These are phyloP conservation scores for Drosophila gaucha DNA, from an alignment of 2,888 invertebrate genomes.

Conservation along the genomic window DNA sequence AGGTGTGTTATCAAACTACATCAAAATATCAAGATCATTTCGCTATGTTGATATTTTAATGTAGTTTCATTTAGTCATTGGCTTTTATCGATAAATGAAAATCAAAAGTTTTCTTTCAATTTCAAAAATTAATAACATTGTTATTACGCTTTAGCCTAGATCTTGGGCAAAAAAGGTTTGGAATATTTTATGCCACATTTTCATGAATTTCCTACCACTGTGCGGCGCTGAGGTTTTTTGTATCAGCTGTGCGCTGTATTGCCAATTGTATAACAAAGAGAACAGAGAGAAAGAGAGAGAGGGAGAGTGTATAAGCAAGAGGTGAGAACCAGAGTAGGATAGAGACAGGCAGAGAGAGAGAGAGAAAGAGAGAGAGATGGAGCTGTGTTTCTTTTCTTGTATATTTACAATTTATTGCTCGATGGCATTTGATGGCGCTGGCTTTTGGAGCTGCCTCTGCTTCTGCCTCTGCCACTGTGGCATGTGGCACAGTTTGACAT, in stretches of 20 bases:
- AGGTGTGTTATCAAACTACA: no score
- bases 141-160: no score
- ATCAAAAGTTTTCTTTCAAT: no score
- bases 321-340: neutral
- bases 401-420: conserved; percentile 63
- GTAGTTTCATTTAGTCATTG: neutral
- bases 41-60: no score
- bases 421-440: neutral
- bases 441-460: conserved; percentile 6
- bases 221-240: neutral
- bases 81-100: neutral
- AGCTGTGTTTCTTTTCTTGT: conserved; percentile 26
- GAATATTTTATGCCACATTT: neutral
- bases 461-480: conserved; percentile 11
- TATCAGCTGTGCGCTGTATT: conserved; percentile 5
- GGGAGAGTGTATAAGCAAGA: neutral
- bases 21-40: no score
- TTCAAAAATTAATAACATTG: no score
- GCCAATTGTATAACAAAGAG: conserved; percentile 8
- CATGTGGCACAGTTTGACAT: conserved; percentile 42
- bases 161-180: no score
- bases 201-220: neutral
- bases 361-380: neutral
- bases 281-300: neutral
- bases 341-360: neutral